Evolutionary conservation across 2,113 vertebrate genomes (phyloP), one percentile per base, ranked within the genome.

Genomic region (Oenanthe melanoleuca): DNA sequence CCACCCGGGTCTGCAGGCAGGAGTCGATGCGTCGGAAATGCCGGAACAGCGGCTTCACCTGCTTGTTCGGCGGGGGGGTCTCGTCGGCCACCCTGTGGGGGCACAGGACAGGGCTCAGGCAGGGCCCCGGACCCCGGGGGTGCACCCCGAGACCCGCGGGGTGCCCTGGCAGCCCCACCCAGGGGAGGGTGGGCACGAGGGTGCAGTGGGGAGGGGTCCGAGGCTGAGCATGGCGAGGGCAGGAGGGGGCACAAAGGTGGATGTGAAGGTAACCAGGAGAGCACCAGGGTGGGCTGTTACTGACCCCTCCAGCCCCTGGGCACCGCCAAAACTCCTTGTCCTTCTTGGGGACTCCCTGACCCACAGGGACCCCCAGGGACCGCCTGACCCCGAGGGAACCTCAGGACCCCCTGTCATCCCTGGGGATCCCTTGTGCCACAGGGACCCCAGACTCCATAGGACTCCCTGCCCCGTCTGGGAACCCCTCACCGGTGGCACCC

Each of bases 1-100:
- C 99, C 96, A 99, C 99, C 37, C 99, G 97, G 9, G 99, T 99
- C 97, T 99, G 99, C 95, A 99, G 98, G 81, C 99, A 99, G 87
- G 99, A 99, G 66, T 99, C 99, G 57, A 99, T 99, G 49, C 99
- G 98, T 60, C 99, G 98, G 95, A 99, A 99, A 94, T 99, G 99
- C 87, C 99, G 98, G 96, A 99, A 99, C 9, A 99, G 98, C 5
- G 99, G 99, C 70, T 99, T 99, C 38, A 99, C 99, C 97, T 99
- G 99, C 97, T 99, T 99, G 97, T 97, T 98, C 52, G 97, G 97
- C 0, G 96, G 94, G 4, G 99, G 99, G 60, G 98, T 99, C 94
- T 99, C 99, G 88, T 99, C 99, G 4, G 98, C 97, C 82, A 98
- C 97, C 88, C 99, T 99, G 96, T 4, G 60, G 69, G 75, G 86